A percentile compares a stretch with the other conserved stretches of the same genome.
phyloP scores from a whole-genome alignment of 2,888 invertebrate species.

The Machimus rusticus region DNA sequence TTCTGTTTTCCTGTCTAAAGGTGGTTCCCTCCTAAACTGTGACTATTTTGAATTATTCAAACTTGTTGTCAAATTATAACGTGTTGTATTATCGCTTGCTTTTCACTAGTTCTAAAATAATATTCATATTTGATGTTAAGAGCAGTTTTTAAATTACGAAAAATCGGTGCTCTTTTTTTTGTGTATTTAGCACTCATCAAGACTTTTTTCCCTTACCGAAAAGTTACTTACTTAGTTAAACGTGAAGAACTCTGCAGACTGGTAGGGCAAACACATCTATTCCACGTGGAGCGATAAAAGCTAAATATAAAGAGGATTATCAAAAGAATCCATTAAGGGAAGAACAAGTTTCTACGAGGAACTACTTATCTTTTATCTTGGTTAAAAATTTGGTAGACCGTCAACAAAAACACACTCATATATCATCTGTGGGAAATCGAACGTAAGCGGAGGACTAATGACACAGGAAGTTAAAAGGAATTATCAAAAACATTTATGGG shows the following conservation, averaged over 20 bases:
- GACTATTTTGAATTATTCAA: no score
- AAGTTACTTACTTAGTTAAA: background rate
- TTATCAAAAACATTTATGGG: background rate
- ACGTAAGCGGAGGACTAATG: background rate
- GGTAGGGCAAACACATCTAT: background rate
- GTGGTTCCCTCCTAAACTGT: no score
- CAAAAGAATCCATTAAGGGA: background rate
- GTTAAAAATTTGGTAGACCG: background rate
- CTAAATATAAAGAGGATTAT: background rate
- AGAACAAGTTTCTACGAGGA: background rate
- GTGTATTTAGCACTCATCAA: background rate
- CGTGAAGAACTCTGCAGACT: background rate
- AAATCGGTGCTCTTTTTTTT: background rate
- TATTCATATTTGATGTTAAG: background rate
- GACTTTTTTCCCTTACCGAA: background rate
- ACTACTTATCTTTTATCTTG: background rate
- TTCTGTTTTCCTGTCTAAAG: no score
- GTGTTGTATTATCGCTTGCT: no score
- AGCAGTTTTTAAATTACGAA: background rate
- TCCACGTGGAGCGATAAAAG: background rate
- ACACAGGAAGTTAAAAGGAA: background rate
- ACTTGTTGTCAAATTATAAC: no score
- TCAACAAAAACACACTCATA: background rate
- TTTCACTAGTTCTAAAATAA: background rate
- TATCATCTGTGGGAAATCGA: background rate